phyloP scores from a whole-genome alignment of 1,140 invertebrate genomes.

The Drosophila subpulchrella region DNA sequence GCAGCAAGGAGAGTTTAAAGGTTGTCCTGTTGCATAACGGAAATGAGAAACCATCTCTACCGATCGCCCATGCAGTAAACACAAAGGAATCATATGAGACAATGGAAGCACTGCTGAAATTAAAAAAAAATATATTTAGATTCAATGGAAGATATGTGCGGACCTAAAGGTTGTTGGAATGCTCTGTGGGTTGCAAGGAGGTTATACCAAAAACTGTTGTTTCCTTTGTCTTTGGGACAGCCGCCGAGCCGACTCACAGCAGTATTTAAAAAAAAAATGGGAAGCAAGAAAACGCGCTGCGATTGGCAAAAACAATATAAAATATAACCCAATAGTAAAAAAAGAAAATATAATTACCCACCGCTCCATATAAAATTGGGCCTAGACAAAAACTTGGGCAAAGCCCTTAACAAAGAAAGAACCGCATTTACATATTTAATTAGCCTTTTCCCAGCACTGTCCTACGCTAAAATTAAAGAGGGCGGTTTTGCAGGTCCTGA shows the following conservation, averaged over 20 bases:
- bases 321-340: background rate
- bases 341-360: background rate
- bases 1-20: no score
- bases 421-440: no score
- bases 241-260: background rate
- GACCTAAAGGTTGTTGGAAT: background rate
- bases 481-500: no score
- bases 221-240: background rate
- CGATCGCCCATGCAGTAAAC: no score
- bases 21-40: no score
- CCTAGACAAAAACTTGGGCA: no score
- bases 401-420: no score
- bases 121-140: background rate
- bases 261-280: background rate
- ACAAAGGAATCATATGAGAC: background rate
- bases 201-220: background rate
- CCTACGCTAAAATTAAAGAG: no score
- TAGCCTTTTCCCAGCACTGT: no score
- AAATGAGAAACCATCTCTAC: no score
- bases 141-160: background rate
- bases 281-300: background rate
- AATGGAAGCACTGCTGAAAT: background rate
- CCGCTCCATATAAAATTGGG: no score
- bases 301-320: background rate
- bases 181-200: background rate